These are phyloP conservation scores for Danaus plexippus DNA, from an alignment of 1,140 invertebrate genomes.

Conservation along the genomic window DNA sequence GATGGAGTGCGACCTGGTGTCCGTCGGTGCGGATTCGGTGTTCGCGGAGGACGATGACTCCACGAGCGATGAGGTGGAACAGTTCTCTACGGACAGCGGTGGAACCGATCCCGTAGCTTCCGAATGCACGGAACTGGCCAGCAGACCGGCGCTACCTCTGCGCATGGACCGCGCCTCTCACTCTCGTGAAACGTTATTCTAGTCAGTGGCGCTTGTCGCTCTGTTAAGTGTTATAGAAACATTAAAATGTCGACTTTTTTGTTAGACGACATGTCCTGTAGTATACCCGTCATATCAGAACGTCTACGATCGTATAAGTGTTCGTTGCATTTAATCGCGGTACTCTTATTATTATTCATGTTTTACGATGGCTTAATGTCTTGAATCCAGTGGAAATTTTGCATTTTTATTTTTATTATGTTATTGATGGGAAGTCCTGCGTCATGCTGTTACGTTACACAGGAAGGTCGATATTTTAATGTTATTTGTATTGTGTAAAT, in stretches of 20 bases:
- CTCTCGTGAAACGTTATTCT: constrained; percentile 65
- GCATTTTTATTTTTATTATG: too few species aligned
- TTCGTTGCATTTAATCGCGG: too few species aligned
- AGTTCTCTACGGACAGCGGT: constrained; percentile 85
- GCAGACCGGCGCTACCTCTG: constrained; percentile 36
- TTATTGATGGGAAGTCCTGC: constrained; percentile 1
- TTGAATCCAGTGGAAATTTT: too few species aligned
- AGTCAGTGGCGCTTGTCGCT: constrained; percentile 37
- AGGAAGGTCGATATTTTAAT: constrained; percentile 55
- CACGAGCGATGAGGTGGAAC: constrained; percentile 85
- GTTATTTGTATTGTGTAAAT: constrained; percentile 51
- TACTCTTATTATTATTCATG: constrained; percentile 8
- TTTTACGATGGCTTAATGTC: neutral
- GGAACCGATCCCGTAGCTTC: constrained; percentile 38
- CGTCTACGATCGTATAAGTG: neutral
- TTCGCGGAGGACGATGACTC: constrained; percentile 81
- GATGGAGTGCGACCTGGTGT: constrained; percentile 79
- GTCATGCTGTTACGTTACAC: constrained; percentile 9
- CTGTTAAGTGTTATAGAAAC: constrained; percentile 49
- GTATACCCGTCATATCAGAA: neutral
- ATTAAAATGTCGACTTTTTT: constrained; percentile 56
- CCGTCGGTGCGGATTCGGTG: constrained; percentile 81
- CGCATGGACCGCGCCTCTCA: constrained; percentile 45
- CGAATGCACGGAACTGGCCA: constrained; percentile 51
- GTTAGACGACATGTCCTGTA: neutral